phyloP scores from a whole-genome alignment of 2,888 invertebrate species.

The Cosmopolites sordidus region DNA sequence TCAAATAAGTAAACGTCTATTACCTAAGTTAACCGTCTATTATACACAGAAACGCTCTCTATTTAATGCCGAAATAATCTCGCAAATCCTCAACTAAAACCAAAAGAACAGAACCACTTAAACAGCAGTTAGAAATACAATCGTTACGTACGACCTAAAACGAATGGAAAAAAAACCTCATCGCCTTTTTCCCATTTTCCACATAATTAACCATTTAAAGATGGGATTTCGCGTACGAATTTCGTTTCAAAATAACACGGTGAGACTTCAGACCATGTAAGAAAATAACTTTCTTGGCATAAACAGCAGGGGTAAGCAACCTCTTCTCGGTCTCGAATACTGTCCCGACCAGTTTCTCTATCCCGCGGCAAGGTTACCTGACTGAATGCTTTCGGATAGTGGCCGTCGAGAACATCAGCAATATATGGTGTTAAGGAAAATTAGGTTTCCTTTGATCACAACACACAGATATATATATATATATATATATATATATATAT shows the following conservation, averaged over 20 bases:
- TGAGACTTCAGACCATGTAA: conserved; percentile 7
- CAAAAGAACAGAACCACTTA: no score
- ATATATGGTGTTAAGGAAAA: background rate
- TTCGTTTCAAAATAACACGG: conserved; percentile 5
- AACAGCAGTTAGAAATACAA: no score
- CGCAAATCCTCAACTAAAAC: no score
- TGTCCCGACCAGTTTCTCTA: conserved; percentile 14
- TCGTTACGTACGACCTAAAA: no score
- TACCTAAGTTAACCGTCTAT: no score
- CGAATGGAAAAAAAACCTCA: no score
- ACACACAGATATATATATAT: no score
- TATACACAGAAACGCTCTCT: no score
- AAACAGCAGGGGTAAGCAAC: conserved; percentile 14
- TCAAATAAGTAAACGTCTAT: no score
- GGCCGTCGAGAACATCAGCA: conserved; percentile 6
- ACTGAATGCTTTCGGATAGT: conserved; percentile 5
- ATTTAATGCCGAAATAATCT: no score
- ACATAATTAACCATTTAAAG: conserved; percentile 8
- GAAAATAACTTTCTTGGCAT: conserved; percentile 11
- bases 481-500: no score
- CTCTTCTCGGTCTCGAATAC: background rate
- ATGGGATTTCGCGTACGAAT: conserved; percentile 3
- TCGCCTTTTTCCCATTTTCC: conserved; percentile 1
- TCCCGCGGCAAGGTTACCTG: conserved; percentile 18
- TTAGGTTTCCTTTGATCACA: background rate